Percentiles rank a stretch among this genome's conserved stretches.
These are phyloP conservation scores for Anthrax anthrax DNA, from an alignment of 2,888 invertebrate species.

Conservation along the genomic window DNA sequence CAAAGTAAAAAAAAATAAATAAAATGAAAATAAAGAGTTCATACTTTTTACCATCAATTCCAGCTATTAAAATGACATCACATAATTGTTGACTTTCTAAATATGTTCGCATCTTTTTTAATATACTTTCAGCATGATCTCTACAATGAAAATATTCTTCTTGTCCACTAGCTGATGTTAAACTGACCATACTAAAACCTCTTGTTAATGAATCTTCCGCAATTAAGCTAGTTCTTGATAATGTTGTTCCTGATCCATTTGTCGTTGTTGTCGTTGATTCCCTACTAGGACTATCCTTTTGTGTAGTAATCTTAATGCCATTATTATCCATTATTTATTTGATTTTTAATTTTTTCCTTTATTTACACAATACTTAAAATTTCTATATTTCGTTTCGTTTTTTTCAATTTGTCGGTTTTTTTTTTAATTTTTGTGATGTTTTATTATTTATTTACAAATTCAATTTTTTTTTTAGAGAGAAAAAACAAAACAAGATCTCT, in stretches of 20 bases:
- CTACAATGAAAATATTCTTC: constrained; percentile 64
- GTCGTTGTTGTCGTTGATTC: constrained; percentile 31
- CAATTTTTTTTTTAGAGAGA: too few species aligned
- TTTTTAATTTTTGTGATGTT: too few species aligned
- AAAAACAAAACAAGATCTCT: too few species aligned
- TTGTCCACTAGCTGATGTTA: constrained; percentile 47
- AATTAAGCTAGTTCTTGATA: constrained; percentile 27
- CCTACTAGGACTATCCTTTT: constrained; percentile 34
- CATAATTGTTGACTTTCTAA: constrained; percentile 69
- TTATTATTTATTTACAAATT: too few species aligned
- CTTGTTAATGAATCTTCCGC: constrained; percentile 40
- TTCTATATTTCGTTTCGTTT: too few species aligned
- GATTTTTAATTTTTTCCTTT: too few species aligned
- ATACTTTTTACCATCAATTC: constrained; percentile 49
- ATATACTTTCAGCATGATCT: constrained; percentile 67
- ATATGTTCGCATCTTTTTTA: constrained; percentile 71
- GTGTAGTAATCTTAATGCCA: constrained; percentile 8
- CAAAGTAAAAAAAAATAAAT: background rate
- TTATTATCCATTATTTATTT: too few species aligned
- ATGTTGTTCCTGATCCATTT: too few species aligned
- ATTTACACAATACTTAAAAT: too few species aligned
- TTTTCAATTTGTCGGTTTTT: too few species aligned
- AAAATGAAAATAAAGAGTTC: background rate
- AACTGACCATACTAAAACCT: constrained; percentile 50
- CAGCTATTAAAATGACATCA: constrained; percentile 76